Base-by-base conservation (phyloP, 2,888 invertebrate species). In the Drosophila phalerata region DNA sequence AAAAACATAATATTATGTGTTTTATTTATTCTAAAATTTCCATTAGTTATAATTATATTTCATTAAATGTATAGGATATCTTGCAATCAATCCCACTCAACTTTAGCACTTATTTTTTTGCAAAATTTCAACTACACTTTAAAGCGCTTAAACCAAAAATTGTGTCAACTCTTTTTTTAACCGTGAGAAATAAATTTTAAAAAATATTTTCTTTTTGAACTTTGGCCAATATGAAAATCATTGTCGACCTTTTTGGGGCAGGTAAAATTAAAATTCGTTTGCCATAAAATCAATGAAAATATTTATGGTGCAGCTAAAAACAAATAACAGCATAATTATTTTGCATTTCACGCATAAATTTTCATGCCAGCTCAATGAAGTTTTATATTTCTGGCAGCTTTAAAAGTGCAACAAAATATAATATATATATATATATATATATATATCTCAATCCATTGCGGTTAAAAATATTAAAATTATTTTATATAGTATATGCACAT, bases 241-340 rank as follows among this genome's bases (percentile, higher is more conserved):
- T 37, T 47, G 34, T 43, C 45, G 25, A 56, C 45, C 25, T 56
- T 56, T 56, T 45, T 57, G 57, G 45, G 3, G 13, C 17, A 47
- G 63, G 43, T 57, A 28, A 88, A 85, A 77, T 83, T 63, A 45
- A 83, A 71, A 68, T 68, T 83, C 74, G 38, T 71, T 64, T 56
- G 66, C 68, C 65, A 68, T 55, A 81, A 86, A 84, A 88, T 84
- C 84, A 75, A 83, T 84, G 72, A 81, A 86, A 88, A 88, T 86
- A 73, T 88, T 84, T 88, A 66, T 64, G 74, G 25, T 61, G 49
- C 57, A 47, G 56, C 55, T 32, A 58, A 79, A 82, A 80, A 61
- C 62, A 79, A 85, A 76, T 66, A 79, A 51, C 55, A 47, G 57
- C 37, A 73, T 74, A 74, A 88, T 83, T 86, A 70, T 83, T 72